Base-by-base conservation (phyloP, 2,888 invertebrate genomes). In the Cerastis leucographa region DNA sequence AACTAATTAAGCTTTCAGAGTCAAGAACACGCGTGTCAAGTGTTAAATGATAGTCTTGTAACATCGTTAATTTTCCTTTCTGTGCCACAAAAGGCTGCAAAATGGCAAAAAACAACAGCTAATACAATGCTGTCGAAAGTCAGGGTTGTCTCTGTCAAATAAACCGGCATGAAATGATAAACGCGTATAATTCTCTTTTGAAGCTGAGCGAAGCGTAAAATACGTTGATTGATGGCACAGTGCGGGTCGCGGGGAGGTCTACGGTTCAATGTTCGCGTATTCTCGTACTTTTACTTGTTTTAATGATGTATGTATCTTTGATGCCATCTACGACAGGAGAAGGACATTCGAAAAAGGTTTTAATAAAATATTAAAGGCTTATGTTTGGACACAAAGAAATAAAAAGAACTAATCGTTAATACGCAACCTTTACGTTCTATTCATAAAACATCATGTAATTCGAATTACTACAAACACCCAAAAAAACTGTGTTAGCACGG, bases 61-160 rank as follows among this genome's bases (percentile, higher is more conserved):
- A 74, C 74, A 78, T 80, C 76, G 61, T 87, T 81, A 87, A 78
- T 81, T 72, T 82, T 79, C 78, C 51, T 80, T 79, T 80, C 76
- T 70, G 62, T 66, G 8, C 56, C 49, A 83, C 71, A 77, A 87
- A 85, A 80, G 83, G 64, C 56, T 62, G 17, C 66, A 73, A 76
- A 86, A 84, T 80, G 64, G 74, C 51, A 76, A 74, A 72, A 76
- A 78, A 76, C 71, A 61, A 69, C 69, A 65, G 59, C 70, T 81
- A 80, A 86, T 88, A 87, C 81, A 88, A 85, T 78, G 80, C 78
- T 86, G 85, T 89, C 89, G 92, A 92, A 91, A 92, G 92, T 91
- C 90, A 92, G 89, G 91, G 90, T 76, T 90, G 87, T 69, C 17
- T 74, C 67, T 67, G 25, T 78, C 68, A 83, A 77, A 84, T 68